A percentile compares a stretch with the other conserved stretches of the same genome.
Evolutionary conservation across 2,113 vertebrate genomes (phyloP).

Genomic region (Catharus bicknelli): DNA sequence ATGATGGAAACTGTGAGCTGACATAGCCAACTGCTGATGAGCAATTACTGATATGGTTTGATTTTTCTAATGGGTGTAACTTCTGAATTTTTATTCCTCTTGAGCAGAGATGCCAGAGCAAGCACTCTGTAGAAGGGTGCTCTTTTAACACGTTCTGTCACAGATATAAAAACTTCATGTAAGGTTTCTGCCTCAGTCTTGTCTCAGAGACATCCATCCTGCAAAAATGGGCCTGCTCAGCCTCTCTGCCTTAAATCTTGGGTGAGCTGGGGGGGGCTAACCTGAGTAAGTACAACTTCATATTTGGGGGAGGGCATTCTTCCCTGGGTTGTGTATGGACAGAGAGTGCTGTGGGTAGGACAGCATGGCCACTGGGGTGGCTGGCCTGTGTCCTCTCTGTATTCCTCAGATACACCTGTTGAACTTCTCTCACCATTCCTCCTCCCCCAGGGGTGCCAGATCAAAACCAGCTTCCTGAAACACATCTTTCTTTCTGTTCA

Average conservation of each 20-base stretch:
- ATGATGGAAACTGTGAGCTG: neutral
- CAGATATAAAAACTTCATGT: neutral
- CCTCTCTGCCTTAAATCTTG: neutral
- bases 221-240: neutral
- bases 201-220: neutral
- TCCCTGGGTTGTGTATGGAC: neutral
- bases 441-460: too few species aligned
- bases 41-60: neutral
- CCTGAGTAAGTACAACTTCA: neutral
- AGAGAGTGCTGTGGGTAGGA: neutral
- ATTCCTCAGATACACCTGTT: neutral
- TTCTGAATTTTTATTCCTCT: neutral
- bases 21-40: neutral
- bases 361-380: too few species aligned
- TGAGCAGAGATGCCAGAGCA: neutral
- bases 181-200: neutral
- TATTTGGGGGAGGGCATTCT: neutral
- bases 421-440: neutral
- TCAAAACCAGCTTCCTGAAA: neutral
- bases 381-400: neutral
- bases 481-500: accelerated
- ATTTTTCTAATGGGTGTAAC: constrained; percentile 5
- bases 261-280: neutral
- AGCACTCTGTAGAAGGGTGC: neutral
- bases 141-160: neutral